Base-by-base conservation (phyloP, 2,888 invertebrate genomes). In the Cataglyphis cursor region DNA sequence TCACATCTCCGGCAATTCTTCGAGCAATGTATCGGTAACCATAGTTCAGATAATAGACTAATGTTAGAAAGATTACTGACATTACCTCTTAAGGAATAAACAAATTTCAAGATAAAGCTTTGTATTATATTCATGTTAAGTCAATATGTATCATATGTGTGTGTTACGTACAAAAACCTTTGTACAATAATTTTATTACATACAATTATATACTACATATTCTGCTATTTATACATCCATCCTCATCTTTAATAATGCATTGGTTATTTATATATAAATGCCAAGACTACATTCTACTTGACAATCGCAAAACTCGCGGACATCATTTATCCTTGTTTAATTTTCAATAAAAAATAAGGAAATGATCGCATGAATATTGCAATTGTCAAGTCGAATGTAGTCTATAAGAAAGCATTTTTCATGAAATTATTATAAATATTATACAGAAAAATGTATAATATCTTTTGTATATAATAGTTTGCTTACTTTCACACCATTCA, bases 1-100 rank as follows among this genome's bases (percentile, higher is more conserved):
- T 80, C 41, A 5, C 78, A 80, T 59, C 78, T 80, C 44, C 24
- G 31, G 8, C 38, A 24, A 44, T 80, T 80, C 9, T 44, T 80
- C 3, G 4, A 68, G 12, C 78, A 44, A 24, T 80, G 78, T 3
- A 28, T 64, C 3, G 70, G 44, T 18, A 80, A 0, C 35, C 41
- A 12, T 0, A 59, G 15, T 70, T 80, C 21, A 59, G 59, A 24
- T 70, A 70, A 44, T 10, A 21, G 44, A 15, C 4, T 1, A 35
- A 24, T 80, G 31, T 70, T 80, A 1, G 12, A 48, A 35, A 80
- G 35, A 18, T 70, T 80, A 35, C 24, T 78, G 35, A 48, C 12
- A 24, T 80, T 80, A 31, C 78, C 70, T 38, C 9, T 35, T 6
- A 1, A 80, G 12, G n/a, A 80, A 18, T 59, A 10, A 44, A 61